Conservation (phyloP, 2,113 vertebrate species). For the Malurus alboscapulatus region DNA sequence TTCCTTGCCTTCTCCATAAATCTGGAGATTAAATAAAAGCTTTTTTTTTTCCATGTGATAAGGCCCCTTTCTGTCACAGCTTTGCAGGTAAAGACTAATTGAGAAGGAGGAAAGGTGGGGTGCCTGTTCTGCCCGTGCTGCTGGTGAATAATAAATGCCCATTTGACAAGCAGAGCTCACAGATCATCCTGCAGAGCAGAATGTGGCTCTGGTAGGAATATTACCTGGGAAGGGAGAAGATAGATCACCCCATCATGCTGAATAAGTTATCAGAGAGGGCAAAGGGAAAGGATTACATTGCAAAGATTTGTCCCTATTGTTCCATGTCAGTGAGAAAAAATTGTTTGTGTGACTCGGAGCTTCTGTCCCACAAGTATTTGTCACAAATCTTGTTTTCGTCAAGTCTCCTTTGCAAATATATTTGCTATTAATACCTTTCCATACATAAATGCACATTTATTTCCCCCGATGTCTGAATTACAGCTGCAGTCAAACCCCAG, state of each 20-base stretch:
- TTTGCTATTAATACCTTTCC: neutral
- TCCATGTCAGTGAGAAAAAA: neutral
- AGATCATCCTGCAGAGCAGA: slow-evolving; percentile 34
- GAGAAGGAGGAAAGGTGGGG: neutral
- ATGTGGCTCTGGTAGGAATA: neutral
- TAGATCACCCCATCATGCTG: neutral
- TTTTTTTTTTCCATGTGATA: neutral
- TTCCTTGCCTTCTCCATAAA: too few species aligned
- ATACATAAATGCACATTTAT: too few species aligned
- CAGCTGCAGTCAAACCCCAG: neutral
- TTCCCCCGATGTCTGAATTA: neutral
- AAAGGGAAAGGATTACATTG: neutral
- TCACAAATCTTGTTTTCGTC: neutral
- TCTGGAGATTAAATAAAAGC: neutral
- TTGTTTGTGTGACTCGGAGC: neutral
- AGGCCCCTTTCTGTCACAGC: neutral
- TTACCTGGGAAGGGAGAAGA: neutral
- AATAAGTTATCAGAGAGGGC: neutral
- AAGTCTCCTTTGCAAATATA: neutral
- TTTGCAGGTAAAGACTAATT: neutral
- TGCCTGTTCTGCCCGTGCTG: neutral
- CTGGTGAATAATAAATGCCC: slow-evolving; percentile 30
- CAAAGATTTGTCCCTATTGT: neutral
- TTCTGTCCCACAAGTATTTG: neutral
- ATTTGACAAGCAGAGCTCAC: slow-evolving; percentile 28